A percentile compares a stretch with the other conserved stretches of the same genome.
Conservation (phyloP, 2,797 vertebrate genomes). For the Gymnocypris eckloni region DNA sequence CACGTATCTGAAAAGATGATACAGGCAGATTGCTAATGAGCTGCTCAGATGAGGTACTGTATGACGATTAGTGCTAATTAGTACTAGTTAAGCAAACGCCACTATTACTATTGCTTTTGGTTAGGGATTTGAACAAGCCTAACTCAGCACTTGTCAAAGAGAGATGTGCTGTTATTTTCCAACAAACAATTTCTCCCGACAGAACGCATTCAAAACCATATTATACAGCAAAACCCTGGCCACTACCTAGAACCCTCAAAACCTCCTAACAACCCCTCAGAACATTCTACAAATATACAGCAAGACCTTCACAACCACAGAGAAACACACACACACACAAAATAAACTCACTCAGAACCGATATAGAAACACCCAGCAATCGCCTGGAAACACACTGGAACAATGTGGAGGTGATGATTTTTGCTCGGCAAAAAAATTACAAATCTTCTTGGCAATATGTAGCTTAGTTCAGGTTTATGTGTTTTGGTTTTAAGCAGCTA, state of each 20-base stretch:
- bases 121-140: neutral
- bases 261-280: neutral
- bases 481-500: neutral
- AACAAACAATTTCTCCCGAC: neutral
- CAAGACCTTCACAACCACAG: too few relatives aligned
- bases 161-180: neutral
- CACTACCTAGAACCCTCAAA: neutral
- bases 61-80: neutral
- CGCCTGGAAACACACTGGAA: neutral
- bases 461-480: neutral
- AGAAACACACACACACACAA: too few relatives aligned
- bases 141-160: neutral
- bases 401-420: neutral
- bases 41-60: neutral
- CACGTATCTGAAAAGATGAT: neutral
- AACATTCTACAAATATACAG: neutral
- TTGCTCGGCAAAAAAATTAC: neutral
- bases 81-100: neutral
- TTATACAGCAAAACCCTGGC: neutral
- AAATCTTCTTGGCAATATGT: neutral
- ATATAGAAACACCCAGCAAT: neutral
- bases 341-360: neutral
- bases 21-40: constrained; percentile 1
- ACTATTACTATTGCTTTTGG: neutral
- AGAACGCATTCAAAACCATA: neutral